Base-by-base conservation (phyloP, 2,888 invertebrate genomes). In the Erannis defoliaria region DNA sequence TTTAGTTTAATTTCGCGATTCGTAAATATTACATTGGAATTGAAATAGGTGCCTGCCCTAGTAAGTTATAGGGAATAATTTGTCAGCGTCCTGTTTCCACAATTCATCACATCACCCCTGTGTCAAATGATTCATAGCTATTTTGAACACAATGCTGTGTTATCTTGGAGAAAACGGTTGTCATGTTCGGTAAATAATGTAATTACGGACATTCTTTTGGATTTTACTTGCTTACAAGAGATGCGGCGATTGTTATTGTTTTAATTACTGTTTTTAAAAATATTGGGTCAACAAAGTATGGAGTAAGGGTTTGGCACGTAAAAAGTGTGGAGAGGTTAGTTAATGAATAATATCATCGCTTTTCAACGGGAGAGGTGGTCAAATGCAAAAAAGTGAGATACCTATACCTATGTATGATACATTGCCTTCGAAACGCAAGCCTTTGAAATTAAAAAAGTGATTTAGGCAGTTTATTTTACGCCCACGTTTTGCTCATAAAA, bases 81-180 rank as follows among this genome's bases (percentile, higher is more conserved):
- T 64, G 55, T 68, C 62, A 62, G 37, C 40, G 62, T 55, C 64
- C 46, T 56, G 42, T 45, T 50, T 51, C 21, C 45, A 42, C 57
- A 12, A 58, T 68, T 62, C 58, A 61, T 61, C 62, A 59, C 46
- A 55, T 54, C 43, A 56, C 33, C 59, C 59, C 23, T 53, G 51
- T 53, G 53, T 42, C 55, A 49, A 38, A 55, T 49, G 53, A 33
- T 35, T 42, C 31, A 35, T 37, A 45, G 49, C 37, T 56, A 54
- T 64, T 64, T 56, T 33, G 35, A 16, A 49, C 54, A 64, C 53
- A 56, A 64, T 58, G 29, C 33, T 40, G n/a, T 16, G 40, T 51
- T 51, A 51, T 51, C 40, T 37, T 6, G 14, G 29, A 55, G 18
- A 55, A 53, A 45, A 46, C 38, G n/a, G 29, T 26, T n/a, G 51